phyloP scores from a whole-genome alignment of 23 tunicate genomes.

The Halocynthia aurantium region DNA sequence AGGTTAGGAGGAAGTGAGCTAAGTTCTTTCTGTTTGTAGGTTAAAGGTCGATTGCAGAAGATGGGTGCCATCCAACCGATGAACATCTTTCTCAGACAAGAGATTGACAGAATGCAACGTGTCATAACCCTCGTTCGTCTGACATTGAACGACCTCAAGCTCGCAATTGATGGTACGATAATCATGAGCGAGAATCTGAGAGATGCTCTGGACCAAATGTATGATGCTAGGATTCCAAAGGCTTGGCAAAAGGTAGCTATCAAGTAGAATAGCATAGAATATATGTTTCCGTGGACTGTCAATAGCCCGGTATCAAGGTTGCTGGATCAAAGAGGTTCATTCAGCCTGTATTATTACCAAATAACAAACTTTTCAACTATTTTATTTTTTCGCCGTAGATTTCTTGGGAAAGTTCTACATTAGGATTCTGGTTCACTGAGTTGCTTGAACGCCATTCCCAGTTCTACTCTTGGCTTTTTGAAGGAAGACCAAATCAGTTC shows the following conservation, averaged over 20 bases:
- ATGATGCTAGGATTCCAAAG: conserved; percentile 79
- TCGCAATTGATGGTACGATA: conserved; percentile 87
- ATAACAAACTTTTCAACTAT: background rate
- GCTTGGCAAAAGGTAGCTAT: conserved; percentile 63
- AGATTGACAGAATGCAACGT: conserved; percentile 80
- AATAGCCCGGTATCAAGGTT: too few relatives aligned
- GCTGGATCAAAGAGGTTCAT: too few relatives aligned
- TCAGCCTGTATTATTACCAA: too few relatives aligned
- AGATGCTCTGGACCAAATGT: conserved; percentile 85
- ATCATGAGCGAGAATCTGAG: conserved; percentile 80
- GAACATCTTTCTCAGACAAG: conserved; percentile 90
- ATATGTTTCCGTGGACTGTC: too few relatives aligned
- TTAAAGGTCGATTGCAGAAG: conserved; percentile 69
- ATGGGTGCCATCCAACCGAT: conserved; percentile 89
- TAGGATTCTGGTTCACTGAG: conserved; percentile 93
- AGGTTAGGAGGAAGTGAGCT: background rate
- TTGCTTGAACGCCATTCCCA: conserved; percentile 75
- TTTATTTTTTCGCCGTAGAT: conserved; percentile 2
- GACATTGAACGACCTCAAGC: conserved; percentile 52
- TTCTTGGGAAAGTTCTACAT: conserved; percentile 74
- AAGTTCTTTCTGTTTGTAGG: conserved; percentile 11
- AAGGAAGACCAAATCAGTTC: conserved; percentile 75
- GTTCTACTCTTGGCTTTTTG: conserved; percentile 69
- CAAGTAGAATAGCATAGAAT: too few relatives aligned
- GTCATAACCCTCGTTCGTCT: conserved; percentile 55